Base-by-base conservation (phyloP, 2,888 invertebrate species). In the Cantharis nigra region DNA sequence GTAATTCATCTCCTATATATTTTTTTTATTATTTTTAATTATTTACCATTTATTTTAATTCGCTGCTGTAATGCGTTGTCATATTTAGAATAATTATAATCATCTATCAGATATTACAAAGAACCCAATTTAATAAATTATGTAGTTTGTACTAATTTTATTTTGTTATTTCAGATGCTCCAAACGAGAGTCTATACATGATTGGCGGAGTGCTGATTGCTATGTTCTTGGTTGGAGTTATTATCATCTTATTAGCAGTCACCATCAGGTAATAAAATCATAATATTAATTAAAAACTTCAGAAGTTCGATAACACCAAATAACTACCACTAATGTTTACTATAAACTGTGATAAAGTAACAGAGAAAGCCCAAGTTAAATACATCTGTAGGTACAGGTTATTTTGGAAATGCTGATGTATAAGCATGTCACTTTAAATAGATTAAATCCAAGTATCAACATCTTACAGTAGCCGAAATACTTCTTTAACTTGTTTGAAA, bases 201-300 rank as follows among this genome's bases (percentile, higher is more conserved):
- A 94, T 95, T 89, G 94, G 94, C 86, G 95, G 95, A 81, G 95
- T 95, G 84, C 91, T 95, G 86, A 95, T 95, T 88, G 95, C 95
- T 82, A 95, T 95, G 94, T 91, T 94, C 85, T 91, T 95, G 85
- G 95, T 95, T 81, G 95, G 94, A 84, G 91, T 94, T 78, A 94
- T 95, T 85, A 95, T 95, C 86, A 92, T 95, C 82, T 91, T 95
- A 84, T 90, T 95, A 88, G 95, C 95, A 81, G 92, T 95, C 82
- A 95, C 95, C 80, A 95, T 95, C 88, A 95, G 94, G 95, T 95
- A 90, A 89, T 87, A 86, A 76, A 80, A 72, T 26, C 20, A 13
- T 69, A 20, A 69, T 69, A 11, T 16, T 23, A 69, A n/a, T n/a
- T 64, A 65, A n/a, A 63, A 20, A 33, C 33, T 65, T 20, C 23